A percentile compares a stretch with the other conserved stretches of the same genome.
These are phyloP conservation scores for Tryphoninae sp. DNA, from an alignment of 2,888 invertebrate species.

Conservation along the genomic window DNA sequence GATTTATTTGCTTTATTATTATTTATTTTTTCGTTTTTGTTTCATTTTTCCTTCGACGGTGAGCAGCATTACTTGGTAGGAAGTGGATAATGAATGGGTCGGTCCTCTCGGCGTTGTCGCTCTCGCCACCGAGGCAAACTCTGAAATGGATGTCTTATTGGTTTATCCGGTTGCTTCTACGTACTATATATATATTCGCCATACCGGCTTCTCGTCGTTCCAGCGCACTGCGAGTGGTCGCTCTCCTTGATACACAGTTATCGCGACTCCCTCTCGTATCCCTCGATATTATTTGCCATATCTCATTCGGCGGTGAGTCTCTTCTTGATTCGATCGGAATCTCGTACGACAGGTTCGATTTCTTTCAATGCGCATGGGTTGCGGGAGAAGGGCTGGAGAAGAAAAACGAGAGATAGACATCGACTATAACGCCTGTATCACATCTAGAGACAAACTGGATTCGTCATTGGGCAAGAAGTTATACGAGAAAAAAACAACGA, in stretches of 20 bases:
- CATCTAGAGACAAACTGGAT: not conserved
- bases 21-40: conserved; percentile 24
- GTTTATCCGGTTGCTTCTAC: conserved; percentile 72
- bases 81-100: conserved; percentile 65
- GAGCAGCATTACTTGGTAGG: conserved; percentile 50
- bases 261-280: conserved; percentile 71
- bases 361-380: conserved; percentile 32
- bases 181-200: conserved; percentile 53
- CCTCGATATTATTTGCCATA: conserved; percentile 74
- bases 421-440: not conserved
- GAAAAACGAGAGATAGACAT: not conserved
- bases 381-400: not conserved
- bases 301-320: conserved; percentile 61
- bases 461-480: not conserved
- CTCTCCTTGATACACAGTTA: conserved; percentile 49
- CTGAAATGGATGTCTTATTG: conserved; percentile 75
- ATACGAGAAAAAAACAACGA: not conserved
- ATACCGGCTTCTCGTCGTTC: not conserved
- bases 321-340: conserved; percentile 54
- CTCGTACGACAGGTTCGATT: conserved; percentile 40
- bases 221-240: not conserved
- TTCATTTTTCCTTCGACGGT: not conserved
- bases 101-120: conserved; percentile 36
- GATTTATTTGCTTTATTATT: conserved; percentile 33
- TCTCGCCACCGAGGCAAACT: conserved; percentile 38